Conservation (phyloP, 2,888 invertebrate species). For the Thereva unica region DNA sequence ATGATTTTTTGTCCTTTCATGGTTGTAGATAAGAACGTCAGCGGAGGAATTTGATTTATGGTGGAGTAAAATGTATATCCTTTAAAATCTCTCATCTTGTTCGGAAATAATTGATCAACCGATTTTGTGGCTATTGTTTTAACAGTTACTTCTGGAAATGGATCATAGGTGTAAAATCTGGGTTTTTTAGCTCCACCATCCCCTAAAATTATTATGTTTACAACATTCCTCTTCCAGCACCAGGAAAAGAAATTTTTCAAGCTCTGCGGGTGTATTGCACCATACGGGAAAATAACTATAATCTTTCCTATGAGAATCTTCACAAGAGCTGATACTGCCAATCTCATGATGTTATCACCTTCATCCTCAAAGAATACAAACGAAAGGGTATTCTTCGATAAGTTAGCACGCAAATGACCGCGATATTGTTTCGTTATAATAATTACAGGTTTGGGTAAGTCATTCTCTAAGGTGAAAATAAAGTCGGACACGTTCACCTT, state of each 20-base stretch:
- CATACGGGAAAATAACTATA: no score
- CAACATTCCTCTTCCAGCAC: conserved; percentile 27
- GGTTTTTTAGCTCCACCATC: neutral
- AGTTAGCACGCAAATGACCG: no score
- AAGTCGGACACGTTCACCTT: no score
- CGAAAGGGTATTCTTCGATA: no score
- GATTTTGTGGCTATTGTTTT: neutral
- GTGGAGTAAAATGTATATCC: conserved; percentile 32
- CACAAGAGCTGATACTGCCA: no score
- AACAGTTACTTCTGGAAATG: conserved; percentile 20
- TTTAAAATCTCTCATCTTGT: conserved; percentile 17
- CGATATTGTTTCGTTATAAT: no score
- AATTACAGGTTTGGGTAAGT: no score
- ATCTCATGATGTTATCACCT: no score
- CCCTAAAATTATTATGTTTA: conserved; percentile 16
- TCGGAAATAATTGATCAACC: neutral
- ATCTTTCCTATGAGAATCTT: no score
- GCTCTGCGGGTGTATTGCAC: no score
- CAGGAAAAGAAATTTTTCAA: conserved; percentile 1
- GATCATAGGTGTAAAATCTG: conserved; percentile 15
- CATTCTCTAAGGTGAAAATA: no score
- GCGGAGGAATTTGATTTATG: conserved; percentile 27
- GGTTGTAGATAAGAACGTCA: conserved; percentile 18
- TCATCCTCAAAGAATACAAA: no score
- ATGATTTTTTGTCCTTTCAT: neutral